A percentile compares a stretch with the other conserved stretches of the same genome.
Evolutionary conservation across 2,113 vertebrate genomes (phyloP).

Genomic region (Trichechus manatus): DNA sequence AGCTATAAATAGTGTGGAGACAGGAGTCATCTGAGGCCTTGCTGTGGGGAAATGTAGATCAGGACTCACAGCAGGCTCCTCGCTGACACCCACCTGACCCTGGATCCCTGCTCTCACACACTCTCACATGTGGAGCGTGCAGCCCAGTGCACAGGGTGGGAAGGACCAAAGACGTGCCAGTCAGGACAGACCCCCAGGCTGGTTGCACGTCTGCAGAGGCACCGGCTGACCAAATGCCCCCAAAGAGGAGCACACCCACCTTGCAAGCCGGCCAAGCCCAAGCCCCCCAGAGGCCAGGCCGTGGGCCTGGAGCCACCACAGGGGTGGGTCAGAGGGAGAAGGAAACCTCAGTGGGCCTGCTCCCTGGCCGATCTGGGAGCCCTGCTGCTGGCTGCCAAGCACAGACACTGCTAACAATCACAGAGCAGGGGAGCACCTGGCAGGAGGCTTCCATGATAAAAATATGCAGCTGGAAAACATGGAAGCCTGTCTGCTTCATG

Average conservation of each 20-base stretch:
- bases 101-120: not conserved
- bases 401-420: not conserved
- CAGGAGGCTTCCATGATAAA: not conserved
- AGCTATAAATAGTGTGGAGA: conserved; percentile 49
- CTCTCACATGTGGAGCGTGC: no score
- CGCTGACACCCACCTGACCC: not conserved
- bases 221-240: not conserved
- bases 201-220: not conserved
- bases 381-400: not conserved
- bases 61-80: not conserved
- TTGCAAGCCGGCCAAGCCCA: not conserved
- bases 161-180: not conserved
- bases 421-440: accelerated
- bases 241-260: no score
- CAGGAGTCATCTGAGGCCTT: conserved; percentile 6
- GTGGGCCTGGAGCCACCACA: not conserved
- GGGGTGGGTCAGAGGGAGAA: not conserved
- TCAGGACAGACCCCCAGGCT: not conserved
- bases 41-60: not conserved
- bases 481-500: not conserved
- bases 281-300: not conserved
- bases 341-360: accelerated
- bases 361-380: not conserved
- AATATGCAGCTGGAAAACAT: not conserved
- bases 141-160: not conserved